Base-by-base conservation (phyloP, 2,113 vertebrate species). In the Puffinus mauretanicus region DNA sequence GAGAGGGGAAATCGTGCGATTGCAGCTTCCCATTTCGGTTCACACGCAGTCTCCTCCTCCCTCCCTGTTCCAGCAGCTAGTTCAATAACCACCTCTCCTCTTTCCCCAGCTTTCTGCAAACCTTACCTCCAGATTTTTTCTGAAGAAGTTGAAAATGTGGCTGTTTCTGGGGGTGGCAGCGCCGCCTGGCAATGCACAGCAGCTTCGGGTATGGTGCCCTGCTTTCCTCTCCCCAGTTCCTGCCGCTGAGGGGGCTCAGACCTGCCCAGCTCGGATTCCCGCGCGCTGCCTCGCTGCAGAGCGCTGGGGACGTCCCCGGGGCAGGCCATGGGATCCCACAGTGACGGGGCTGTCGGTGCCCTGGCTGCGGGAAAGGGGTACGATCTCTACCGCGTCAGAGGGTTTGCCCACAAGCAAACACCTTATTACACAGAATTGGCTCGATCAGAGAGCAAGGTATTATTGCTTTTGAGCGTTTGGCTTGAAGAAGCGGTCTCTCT, bases 1-100 rank as follows among this genome's bases (percentile, higher is more conserved):
- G 2, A 16, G 36, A 20, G 13, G 40, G 47, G 8, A 47, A 42
- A 4, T 0, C 2, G 4, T 19, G 2, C 0, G 3, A 20, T 6
- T 21, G 38, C 20, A 86, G 42, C 89, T 51, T 54, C 86, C 2
- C 4, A 0, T 60, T 46, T 32, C 9, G 6, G 12, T 44, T 86
- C 51, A 10, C 16, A 9, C 2, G 1, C 36, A 38, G 10, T 30
- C 58, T 87, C 36, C 47, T 54, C 30, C 46, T 38, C 30, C 49
- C 38, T 36, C 38, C 4, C 36, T 6, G 2, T 26, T 16, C 72
- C 62, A 55, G 49, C 49, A 67, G 71, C 30, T 51, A 8, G 3
- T 2, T 81, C 11, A 13, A 42, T 29, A 46, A 7, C 55, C 76
- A 11, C 32, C 36, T 69, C 70, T 51, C 58, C 67, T 76, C 42